These are phyloP conservation scores for Rousettus madagascariensis DNA, from an alignment of 2,797 vertebrate genomes.

Conservation along the genomic window DNA sequence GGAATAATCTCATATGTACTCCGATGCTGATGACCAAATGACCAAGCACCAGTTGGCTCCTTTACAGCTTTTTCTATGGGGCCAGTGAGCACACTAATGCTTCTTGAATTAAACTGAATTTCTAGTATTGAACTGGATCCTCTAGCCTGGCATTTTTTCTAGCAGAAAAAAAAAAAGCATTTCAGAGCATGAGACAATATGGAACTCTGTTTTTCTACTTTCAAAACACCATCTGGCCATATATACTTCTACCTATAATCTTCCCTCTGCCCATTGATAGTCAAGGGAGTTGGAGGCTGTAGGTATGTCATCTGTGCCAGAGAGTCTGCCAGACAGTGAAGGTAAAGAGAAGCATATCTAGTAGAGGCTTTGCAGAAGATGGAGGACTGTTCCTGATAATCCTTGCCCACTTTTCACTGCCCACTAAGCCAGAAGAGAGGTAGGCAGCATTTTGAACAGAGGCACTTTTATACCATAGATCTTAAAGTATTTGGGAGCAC, in stretches of 20 bases:
- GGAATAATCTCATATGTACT: neutral
- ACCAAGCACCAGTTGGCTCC: neutral
- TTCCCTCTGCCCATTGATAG: neutral
- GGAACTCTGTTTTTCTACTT: neutral
- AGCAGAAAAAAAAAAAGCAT: neutral
- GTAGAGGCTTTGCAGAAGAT: neutral
- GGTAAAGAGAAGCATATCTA: neutral
- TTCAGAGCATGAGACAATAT: neutral
- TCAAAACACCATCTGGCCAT: neutral
- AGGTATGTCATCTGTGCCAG: neutral
- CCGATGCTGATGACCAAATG: neutral
- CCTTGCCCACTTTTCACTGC: neutral
- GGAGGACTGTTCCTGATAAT: neutral
- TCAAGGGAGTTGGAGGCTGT: neutral
- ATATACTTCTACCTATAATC: neutral
- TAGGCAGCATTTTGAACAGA: neutral
- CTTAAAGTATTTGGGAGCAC: neutral
- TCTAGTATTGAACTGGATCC: neutral
- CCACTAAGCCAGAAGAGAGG: neutral
- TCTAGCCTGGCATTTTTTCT: neutral
- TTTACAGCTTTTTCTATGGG: neutral
- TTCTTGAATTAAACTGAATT: slow-evolving; percentile 9
- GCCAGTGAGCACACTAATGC: neutral
- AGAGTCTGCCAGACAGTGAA: neutral
- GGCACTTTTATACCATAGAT: neutral